phyloP scores from a whole-genome alignment of 2,888 invertebrate species.

The Mongoloraphidia duomilia region DNA sequence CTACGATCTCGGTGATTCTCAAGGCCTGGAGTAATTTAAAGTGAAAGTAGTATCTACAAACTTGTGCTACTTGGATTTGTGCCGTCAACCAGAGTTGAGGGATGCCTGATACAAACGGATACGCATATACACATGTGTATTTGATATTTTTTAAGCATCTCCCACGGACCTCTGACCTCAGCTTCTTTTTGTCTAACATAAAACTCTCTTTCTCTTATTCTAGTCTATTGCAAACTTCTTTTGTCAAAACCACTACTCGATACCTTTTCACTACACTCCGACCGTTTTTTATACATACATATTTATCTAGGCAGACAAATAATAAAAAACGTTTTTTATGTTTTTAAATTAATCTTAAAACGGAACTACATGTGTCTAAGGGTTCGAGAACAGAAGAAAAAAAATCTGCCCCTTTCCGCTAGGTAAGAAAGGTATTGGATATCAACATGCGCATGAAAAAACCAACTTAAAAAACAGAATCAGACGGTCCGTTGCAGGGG shows the following conservation, averaged over 20 bases:
- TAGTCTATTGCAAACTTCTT: not conserved
- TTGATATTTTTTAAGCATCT: conserved; percentile 1
- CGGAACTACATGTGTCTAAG: not conserved
- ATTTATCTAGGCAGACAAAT: not conserved
- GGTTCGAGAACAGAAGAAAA: not conserved
- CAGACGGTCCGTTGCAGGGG: not conserved
- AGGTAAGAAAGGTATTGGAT: not conserved
- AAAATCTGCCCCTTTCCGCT: not conserved
- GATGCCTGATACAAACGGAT: not conserved
- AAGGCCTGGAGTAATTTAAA: no score
- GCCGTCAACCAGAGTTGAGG: no score
- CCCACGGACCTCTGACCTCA: conserved; percentile 2
- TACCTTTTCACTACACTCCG: not conserved
- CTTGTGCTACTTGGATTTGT: no score
- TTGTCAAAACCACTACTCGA: not conserved
- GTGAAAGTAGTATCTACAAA: no score
- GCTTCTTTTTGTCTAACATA: not conserved
- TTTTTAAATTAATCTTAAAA: not conserved
- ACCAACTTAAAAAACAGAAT: no score
- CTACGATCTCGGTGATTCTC: no score
- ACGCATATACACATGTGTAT: not conserved
- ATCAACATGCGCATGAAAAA: no score
- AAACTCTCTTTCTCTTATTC: not conserved
- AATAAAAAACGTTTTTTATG: not conserved
- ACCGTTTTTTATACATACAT: not conserved